Conservation (phyloP, 2,113 vertebrate genomes). For the Nannospalax galili region DNA sequence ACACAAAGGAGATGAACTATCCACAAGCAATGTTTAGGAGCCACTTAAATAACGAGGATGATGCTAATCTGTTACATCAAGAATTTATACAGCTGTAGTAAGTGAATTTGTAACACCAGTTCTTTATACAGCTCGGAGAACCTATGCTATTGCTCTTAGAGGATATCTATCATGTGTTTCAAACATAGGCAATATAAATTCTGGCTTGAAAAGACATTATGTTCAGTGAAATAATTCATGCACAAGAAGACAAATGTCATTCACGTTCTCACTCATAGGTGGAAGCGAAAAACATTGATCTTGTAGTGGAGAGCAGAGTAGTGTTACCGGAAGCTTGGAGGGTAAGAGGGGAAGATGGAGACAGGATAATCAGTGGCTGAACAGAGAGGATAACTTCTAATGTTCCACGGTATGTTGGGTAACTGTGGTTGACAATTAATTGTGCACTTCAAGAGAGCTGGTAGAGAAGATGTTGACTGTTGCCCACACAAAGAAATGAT, state of each 20-base stretch:
- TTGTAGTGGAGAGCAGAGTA: neutral
- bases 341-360: neutral
- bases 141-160: neutral
- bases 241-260: neutral
- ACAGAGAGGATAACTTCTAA: neutral
- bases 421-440: neutral
- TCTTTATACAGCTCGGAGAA: neutral
- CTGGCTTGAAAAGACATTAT: neutral
- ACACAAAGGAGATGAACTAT: neutral
- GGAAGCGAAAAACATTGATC: neutral
- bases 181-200: slow-evolving; percentile 43
- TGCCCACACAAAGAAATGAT: neutral
- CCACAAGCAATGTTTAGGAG: neutral
- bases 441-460: neutral
- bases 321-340: neutral
- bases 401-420: neutral
- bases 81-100: slow-evolving; percentile 26
- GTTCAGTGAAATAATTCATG: neutral
- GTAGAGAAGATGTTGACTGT: neutral
- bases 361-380: neutral
- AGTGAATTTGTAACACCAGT: neutral
- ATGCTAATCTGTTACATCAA: neutral
- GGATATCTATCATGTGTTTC: neutral
- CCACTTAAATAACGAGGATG: slow-evolving; percentile 14
- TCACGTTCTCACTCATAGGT: neutral